These are phyloP conservation scores for Lepidurus apus DNA, from an alignment of 1,140 invertebrate species.

Conservation along the genomic window DNA sequence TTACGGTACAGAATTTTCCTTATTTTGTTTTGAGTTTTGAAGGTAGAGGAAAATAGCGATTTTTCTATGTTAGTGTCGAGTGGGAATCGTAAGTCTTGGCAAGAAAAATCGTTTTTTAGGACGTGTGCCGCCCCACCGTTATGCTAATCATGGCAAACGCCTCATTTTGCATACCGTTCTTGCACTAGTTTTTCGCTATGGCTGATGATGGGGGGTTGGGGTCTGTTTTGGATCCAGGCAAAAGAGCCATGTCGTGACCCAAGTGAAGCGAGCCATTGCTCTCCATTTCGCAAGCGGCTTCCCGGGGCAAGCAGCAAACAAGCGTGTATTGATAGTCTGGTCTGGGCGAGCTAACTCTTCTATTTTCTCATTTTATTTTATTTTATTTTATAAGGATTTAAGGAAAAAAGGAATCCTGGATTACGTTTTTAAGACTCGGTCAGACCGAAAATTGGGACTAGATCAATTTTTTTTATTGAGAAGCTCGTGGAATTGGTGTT, in stretches of 20 bases:
- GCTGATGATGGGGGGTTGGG: conserved; percentile 1
- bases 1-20: too few relatives aligned
- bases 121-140: not conserved
- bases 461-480: too few relatives aligned
- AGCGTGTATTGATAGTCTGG: not conserved
- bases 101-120: not conserved
- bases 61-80: too few relatives aligned
- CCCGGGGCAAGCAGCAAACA: conserved; percentile 7
- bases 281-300: conserved; percentile 20
- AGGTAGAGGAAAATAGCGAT: too few relatives aligned
- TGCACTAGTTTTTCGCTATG: conserved; percentile 6
- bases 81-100: too few relatives aligned
- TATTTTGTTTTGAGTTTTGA: too few relatives aligned
- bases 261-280: conserved; percentile 2
- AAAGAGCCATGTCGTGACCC: conserved; percentile 9
- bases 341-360: not conserved
- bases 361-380: not conserved
- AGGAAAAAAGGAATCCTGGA: too few relatives aligned
- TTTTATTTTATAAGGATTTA: too few relatives aligned
- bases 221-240: not conserved
- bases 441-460: too few relatives aligned
- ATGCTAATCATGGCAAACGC: conserved; percentile 13
- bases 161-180: conserved; percentile 15
- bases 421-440: too few relatives aligned
- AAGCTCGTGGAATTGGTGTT: too few relatives aligned